These are phyloP conservation scores for Diceros bicornis DNA, from an alignment of 2,797 vertebrate species.

Conservation along the genomic window DNA sequence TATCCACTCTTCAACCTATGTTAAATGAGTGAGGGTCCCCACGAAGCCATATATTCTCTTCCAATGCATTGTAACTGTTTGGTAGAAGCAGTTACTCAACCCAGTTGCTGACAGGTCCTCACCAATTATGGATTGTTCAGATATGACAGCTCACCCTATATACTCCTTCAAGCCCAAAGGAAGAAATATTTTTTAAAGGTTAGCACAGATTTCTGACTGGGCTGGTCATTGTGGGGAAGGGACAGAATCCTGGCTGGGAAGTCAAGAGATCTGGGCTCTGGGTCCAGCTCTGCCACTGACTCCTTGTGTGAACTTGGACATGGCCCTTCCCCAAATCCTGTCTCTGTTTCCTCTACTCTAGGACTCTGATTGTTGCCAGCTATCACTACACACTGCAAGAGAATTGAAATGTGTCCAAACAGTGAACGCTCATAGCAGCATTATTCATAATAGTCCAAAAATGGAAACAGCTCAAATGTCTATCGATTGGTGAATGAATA, in stretches of 20 bases:
- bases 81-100: constrained; percentile 56
- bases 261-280: neutral
- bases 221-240: neutral
- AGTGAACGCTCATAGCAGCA: neutral
- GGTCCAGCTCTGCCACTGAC: neutral
- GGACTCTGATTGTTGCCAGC: neutral
- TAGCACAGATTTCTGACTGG: neutral
- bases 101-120: constrained; percentile 57
- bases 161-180: neutral
- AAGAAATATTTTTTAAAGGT: constrained; percentile 64
- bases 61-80: constrained; percentile 43
- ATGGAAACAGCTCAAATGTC: neutral
- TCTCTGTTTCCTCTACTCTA: neutral
- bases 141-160: neutral
- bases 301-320: neutral
- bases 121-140: neutral
- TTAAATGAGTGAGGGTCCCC: constrained; percentile 72
- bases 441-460: neutral
- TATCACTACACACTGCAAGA: neutral
- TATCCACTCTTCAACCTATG: constrained; percentile 64
- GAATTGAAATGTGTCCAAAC: neutral
- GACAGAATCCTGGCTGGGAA: neutral
- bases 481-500: neutral
- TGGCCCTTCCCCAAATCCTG: neutral
- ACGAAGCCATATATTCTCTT: constrained; percentile 68